phyloP scores from a whole-genome alignment of 2,888 invertebrate genomes.

The Dicyrtoma fusca region DNA sequence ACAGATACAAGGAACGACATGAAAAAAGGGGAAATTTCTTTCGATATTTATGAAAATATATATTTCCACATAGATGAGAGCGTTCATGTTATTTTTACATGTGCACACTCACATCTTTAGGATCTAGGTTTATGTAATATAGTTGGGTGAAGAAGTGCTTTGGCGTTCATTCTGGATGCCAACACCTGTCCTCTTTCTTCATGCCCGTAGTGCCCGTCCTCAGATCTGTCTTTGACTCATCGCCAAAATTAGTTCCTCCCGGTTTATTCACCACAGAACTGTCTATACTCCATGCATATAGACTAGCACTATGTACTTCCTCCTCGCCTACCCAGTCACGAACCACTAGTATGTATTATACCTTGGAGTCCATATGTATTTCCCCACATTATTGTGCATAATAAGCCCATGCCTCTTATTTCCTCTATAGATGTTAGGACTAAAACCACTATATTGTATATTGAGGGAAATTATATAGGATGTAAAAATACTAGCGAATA shows the following conservation, averaged over 20 bases:
- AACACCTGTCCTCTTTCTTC: slow-evolving; percentile 46
- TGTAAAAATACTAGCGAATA: too few relatives aligned
- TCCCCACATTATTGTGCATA: too few relatives aligned
- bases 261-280: slow-evolving; percentile 17
- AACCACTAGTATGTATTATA: too few relatives aligned
- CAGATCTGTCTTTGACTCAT: slow-evolving; percentile 49
- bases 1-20: too few relatives aligned
- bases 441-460: too few relatives aligned
- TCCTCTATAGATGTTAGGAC: too few relatives aligned
- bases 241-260: slow-evolving; percentile 50
- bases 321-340: neutral
- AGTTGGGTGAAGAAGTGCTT: slow-evolving; percentile 28
- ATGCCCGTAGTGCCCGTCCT: slow-evolving; percentile 39
- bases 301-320: neutral
- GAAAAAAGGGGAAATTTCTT: neutral
- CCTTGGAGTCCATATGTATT: too few relatives aligned
- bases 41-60: neutral
- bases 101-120: neutral
- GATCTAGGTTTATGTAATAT: slow-evolving; percentile 30
- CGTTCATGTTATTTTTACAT: neutral
- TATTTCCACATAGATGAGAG: neutral
- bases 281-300: too few relatives aligned
- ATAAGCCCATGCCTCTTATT: too few relatives aligned
- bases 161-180: slow-evolving; percentile 28
- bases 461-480: too few relatives aligned